Conservation (phyloP, 2,113 vertebrate genomes). For the Dicerorhinus sumatrensis region DNA sequence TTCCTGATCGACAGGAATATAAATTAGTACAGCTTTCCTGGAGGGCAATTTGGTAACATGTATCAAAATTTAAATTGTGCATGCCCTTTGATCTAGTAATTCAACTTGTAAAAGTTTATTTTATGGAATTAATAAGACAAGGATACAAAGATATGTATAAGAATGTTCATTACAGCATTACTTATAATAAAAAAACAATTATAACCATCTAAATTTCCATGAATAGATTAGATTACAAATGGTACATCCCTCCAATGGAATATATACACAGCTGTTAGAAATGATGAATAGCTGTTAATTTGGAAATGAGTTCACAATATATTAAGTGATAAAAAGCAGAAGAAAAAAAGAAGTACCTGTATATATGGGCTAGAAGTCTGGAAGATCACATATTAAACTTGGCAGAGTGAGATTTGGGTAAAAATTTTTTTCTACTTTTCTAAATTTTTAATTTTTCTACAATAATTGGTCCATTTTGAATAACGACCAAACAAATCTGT, state of each 20-base stretch:
- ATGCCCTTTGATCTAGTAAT: conserved; percentile 5
- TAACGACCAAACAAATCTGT: neutral
- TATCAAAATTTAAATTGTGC: conserved; percentile 6
- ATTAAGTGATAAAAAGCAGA: conserved; percentile 36
- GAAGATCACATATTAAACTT: conserved; percentile 22
- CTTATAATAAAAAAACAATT: conserved; percentile 21
- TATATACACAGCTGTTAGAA: neutral
- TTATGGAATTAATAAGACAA: neutral
- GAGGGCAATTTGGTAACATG: conserved; percentile 6
- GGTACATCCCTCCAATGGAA: neutral
- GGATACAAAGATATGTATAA: neutral
- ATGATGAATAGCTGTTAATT: neutral
- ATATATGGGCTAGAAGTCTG: neutral
- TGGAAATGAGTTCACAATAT: neutral
- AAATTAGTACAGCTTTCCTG: conserved; percentile 7
- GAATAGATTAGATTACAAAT: conserved; percentile 24
- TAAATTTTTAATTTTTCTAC: neutral
- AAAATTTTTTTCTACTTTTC: conserved; percentile 21
- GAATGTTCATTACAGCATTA: neutral
- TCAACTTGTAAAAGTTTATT: conserved; percentile 35
- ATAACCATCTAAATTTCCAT: conserved; percentile 26
- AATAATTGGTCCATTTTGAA: conserved; percentile 20
- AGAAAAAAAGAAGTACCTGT: neutral
- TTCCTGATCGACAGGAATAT: neutral
- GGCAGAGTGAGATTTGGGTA: neutral